phyloP scores from a whole-genome alignment of 2,113 vertebrate species.

The Nymphicus hollandicus region DNA sequence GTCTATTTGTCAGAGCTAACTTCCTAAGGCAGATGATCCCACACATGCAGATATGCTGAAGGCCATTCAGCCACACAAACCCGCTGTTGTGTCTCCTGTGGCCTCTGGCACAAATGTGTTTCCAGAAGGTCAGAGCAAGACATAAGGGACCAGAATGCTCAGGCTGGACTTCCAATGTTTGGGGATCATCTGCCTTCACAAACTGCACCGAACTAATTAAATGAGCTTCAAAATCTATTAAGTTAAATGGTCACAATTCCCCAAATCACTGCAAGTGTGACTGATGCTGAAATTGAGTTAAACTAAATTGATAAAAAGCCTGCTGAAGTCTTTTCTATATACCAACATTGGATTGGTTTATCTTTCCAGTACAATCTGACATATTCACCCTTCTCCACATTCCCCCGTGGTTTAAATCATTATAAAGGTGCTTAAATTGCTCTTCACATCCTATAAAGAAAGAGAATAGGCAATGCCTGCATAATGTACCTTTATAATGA shows the following conservation, averaged over 20 bases:
- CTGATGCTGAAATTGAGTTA: constrained; percentile 28
- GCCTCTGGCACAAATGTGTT: neutral
- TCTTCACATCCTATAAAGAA: neutral
- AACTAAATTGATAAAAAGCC: constrained; percentile 12
- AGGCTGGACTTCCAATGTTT: neutral
- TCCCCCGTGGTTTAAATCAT: neutral
- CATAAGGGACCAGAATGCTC: neutral
- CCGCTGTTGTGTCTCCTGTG: fast-evolving
- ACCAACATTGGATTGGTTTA: neutral
- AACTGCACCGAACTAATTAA: constrained; percentile 10
- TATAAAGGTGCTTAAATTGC: neutral
- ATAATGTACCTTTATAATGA: neutral
- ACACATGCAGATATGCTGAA: fast-evolving
- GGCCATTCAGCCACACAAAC: neutral
- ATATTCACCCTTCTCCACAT: neutral
- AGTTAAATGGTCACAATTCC: neutral
- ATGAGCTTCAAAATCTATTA: constrained; percentile 24
- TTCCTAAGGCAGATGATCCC: neutral
- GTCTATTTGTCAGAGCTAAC: neutral
- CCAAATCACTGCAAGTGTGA: neutral
- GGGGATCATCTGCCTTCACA: neutral
- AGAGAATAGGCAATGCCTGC: neutral
- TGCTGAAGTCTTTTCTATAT: neutral
- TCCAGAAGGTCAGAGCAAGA: neutral
- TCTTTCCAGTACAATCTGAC: neutral